Conservation (phyloP, 2,113 vertebrate species). For the Camelus dromedarius region DNA sequence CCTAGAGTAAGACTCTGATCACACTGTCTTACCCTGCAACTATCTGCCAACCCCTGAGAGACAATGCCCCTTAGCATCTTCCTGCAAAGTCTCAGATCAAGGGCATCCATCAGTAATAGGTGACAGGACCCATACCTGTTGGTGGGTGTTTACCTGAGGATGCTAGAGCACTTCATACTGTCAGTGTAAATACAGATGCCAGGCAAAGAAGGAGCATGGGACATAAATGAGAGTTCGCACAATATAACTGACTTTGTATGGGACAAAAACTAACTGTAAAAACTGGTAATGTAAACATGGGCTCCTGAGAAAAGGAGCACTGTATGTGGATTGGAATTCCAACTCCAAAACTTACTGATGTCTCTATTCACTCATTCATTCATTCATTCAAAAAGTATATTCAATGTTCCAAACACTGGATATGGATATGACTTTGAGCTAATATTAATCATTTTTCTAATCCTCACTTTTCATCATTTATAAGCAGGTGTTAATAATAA, state of each 20-base stretch:
- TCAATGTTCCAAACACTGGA: not conserved
- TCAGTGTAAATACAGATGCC: not conserved
- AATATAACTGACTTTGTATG: not conserved
- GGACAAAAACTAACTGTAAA: not conserved
- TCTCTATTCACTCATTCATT: not conserved
- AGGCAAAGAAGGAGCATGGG: not conserved
- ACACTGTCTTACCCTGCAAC: not conserved
- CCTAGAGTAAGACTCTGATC: accelerated
- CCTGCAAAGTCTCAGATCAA: not conserved
- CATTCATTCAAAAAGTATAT: not conserved
- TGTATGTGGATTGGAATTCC: not conserved
- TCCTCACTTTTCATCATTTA: not conserved
- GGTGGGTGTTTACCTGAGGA: not conserved
- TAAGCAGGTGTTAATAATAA: not conserved
- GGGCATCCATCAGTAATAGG: not conserved
- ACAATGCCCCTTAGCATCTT: not conserved
- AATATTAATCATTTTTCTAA: not conserved
- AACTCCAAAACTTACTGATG: not conserved
- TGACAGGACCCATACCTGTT: not conserved
- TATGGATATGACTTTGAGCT: not conserved
- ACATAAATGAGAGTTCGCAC: not conserved
- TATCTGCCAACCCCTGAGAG: not conserved
- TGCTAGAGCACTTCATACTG: not conserved
- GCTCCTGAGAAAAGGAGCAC: not conserved
- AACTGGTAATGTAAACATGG: not conserved